A percentile compares a stretch with the other conserved stretches of the same genome.
Evolutionary conservation across 1,140 invertebrate genomes (phyloP).

Genomic region (Zelostemma sp.): DNA sequence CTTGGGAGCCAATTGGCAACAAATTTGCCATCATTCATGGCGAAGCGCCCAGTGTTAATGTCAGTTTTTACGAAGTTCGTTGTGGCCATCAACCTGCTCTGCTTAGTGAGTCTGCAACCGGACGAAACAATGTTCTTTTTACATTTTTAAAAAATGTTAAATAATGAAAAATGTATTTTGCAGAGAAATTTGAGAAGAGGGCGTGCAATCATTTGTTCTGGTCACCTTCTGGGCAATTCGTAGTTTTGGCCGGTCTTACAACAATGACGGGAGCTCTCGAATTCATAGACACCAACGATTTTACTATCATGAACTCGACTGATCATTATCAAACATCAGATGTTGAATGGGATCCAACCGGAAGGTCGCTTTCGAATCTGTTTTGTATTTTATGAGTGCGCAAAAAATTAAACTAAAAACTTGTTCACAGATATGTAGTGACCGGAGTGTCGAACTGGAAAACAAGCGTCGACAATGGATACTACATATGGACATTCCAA

Average conservation of each 20-base stretch:
- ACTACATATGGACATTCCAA: constrained; percentile 99
- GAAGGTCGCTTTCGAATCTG: too few relatives aligned
- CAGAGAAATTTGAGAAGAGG: constrained; percentile 90
- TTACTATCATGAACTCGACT: constrained; percentile 91
- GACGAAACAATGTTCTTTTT: too few relatives aligned
- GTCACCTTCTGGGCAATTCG: constrained; percentile 96
- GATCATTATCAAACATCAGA: constrained; percentile 97
- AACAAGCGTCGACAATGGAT: constrained; percentile 96
- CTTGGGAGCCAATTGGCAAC: constrained; percentile 97
- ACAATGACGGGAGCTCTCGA: constrained; percentile 91
- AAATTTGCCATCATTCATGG: constrained; percentile 98
- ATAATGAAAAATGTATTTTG: too few relatives aligned
- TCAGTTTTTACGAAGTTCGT: constrained; percentile 96
- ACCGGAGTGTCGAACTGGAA: constrained; percentile 96
- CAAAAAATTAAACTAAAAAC: too few relatives aligned
- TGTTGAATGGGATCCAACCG: constrained; percentile 99
- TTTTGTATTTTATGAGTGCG: too few relatives aligned
- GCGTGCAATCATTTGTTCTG: constrained; percentile 96
- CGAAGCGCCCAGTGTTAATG: constrained; percentile 88
- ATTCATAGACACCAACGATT: constrained; percentile 95
- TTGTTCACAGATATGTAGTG: constrained; percentile 87
- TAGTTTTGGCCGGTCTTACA: constrained; percentile 89
- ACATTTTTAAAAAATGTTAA: too few relatives aligned
- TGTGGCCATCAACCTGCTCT: constrained; percentile 87
- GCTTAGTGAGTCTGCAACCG: constrained; percentile 79